Evolutionary conservation across 2,888 invertebrate species (phyloP).

Genomic region (Cepaea hortensis): DNA sequence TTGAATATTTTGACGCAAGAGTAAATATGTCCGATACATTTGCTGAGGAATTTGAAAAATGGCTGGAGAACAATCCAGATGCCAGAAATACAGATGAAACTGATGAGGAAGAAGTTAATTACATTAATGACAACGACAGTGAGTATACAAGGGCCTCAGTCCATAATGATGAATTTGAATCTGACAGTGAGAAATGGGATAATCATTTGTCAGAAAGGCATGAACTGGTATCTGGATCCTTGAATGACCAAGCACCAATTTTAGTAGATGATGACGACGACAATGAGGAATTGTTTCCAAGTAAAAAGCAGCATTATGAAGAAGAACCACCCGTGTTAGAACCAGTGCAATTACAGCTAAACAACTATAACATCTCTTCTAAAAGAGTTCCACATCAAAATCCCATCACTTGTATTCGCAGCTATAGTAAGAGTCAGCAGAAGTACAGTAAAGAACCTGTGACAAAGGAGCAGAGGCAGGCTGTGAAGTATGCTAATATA

Average conservation of each 20-base stretch:
- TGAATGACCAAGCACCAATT: conserved; percentile 26
- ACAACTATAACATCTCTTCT: not conserved
- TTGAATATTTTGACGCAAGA: not conserved
- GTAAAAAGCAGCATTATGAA: conserved; percentile 24
- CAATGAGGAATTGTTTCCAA: not conserved
- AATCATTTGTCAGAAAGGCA: not conserved
- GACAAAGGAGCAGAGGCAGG: not conserved
- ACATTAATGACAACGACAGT: not conserved
- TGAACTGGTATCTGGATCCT: not conserved
- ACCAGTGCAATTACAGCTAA: conserved; percentile 6
- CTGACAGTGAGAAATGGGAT: not conserved
- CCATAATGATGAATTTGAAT: not conserved
- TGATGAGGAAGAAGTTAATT: conserved; percentile 12
- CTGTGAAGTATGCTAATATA: not conserved
- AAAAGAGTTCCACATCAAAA: not conserved
- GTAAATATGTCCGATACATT: conserved; percentile 23
- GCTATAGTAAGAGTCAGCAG: conserved; percentile 21
- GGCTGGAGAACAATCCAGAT: conserved; percentile 11
- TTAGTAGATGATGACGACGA: conserved; percentile 43
- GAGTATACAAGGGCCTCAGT: not conserved
- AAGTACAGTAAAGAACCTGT: not conserved
- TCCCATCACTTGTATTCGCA: conserved; percentile 12
- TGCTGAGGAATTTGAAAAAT: conserved; percentile 32
- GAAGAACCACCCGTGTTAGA: conserved; percentile 39
- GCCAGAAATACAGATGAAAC: not conserved